Conservation (phyloP, 2,888 invertebrate species). For the Bombylius major region DNA sequence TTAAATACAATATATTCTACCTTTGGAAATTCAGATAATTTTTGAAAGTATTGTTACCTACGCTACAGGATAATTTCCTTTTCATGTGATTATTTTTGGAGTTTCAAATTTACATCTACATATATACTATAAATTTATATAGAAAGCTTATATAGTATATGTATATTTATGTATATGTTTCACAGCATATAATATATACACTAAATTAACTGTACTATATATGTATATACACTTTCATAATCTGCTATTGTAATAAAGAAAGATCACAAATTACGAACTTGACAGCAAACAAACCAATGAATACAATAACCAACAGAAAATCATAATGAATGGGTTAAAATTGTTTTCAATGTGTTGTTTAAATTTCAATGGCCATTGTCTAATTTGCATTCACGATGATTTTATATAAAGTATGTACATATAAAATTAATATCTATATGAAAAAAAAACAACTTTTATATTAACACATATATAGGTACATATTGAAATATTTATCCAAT, state of each 20-base stretch:
- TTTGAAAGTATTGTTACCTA: neutral
- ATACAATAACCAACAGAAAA: slow-evolving; percentile 31
- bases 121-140: neutral
- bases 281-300: slow-evolving; percentile 30
- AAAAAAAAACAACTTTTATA: neutral
- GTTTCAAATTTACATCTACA: neutral
- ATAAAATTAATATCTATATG: neutral
- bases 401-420: no score
- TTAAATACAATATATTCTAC: neutral
- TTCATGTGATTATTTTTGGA: neutral
- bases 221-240: slow-evolving; percentile 9
- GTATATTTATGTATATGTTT: no score
- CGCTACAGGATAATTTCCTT: neutral
- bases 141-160: no score
- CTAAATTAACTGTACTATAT: no score
- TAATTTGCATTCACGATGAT: slow-evolving; percentile 7
- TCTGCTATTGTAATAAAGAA: slow-evolving; percentile 19
- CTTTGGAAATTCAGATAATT: neutral
- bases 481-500: neutral
- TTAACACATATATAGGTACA: neutral
- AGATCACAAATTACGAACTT: slow-evolving; percentile 19
- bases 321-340: slow-evolving; percentile 12
- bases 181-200: no score
- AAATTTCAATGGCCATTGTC: slow-evolving; percentile 13
- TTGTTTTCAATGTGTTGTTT: slow-evolving; percentile 9